Percentiles rank a stretch among this genome's conserved stretches.
Evolutionary conservation across 2,888 invertebrate species (phyloP).

Genomic region (Galeruca laticollis): DNA sequence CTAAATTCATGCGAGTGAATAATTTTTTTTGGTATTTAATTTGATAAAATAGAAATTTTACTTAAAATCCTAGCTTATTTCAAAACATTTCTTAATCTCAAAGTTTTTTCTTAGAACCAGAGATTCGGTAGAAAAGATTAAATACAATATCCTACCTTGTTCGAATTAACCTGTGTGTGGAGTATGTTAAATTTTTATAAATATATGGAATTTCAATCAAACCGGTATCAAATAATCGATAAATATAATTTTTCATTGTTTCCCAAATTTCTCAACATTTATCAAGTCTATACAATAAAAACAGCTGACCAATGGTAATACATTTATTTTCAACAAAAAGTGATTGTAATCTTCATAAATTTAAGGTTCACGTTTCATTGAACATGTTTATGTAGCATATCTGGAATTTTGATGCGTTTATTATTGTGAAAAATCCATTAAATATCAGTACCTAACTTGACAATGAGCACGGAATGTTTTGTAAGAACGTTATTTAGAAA

Average conservation of each 20-base stretch:
- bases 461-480: conserved; percentile 1
- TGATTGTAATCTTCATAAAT: conserved; percentile 1
- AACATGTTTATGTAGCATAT: conserved; percentile 5
- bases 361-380: conserved; percentile 1
- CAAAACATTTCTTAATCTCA: too few relatives aligned
- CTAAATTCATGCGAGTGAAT: too few relatives aligned
- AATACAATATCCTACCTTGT: too few relatives aligned
- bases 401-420: conserved; percentile 4
- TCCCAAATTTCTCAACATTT: background rate
- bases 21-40: too few relatives aligned
- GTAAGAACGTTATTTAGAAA: background rate
- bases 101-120: too few relatives aligned
- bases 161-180: too few relatives aligned
- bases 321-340: background rate
- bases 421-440: conserved; percentile 14
- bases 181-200: too few relatives aligned
- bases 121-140: too few relatives aligned
- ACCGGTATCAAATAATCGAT: too few relatives aligned
- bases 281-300: background rate
- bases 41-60: too few relatives aligned
- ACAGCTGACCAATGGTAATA: background rate
- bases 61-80: too few relatives aligned
- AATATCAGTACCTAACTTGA: background rate
- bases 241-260: background rate
- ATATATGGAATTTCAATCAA: too few relatives aligned